Evolutionary conservation across 2,888 invertebrate genomes (phyloP).

Genomic region (Agrotis ipsilon): DNA sequence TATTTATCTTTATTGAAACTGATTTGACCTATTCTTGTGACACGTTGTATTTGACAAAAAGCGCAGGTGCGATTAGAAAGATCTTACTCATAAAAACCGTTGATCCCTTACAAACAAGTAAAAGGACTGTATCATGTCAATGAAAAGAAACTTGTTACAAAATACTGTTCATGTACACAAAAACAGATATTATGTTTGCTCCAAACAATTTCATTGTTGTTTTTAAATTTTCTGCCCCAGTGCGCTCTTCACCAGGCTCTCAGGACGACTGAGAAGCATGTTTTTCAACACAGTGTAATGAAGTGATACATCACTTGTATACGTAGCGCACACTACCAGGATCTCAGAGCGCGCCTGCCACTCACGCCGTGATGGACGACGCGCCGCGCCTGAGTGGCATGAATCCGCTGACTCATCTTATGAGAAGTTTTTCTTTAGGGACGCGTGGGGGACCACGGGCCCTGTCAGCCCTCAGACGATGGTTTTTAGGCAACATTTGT

Average conservation of each 20-base stretch:
- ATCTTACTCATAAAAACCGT: neutral
- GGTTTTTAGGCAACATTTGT: constrained; percentile 61
- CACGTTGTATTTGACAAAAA: too few species aligned
- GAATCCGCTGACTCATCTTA: constrained; percentile 75
- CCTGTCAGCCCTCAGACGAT: constrained; percentile 64
- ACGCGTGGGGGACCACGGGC: constrained; percentile 55
- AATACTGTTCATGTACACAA: constrained; percentile 4
- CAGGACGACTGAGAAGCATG: constrained; percentile 50
- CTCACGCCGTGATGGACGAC: constrained; percentile 55
- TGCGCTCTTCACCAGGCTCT: constrained; percentile 52
- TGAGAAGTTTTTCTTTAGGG: constrained; percentile 73
- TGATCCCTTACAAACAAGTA: neutral
- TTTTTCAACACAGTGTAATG: constrained; percentile 69
- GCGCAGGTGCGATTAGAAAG: too few species aligned
- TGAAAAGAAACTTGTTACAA: too few species aligned
- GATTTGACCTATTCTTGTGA: too few species aligned
- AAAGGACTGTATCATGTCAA: neutral
- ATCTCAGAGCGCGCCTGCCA: constrained; percentile 51
- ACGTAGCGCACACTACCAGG: constrained; percentile 63
- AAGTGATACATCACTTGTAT: constrained; percentile 78
- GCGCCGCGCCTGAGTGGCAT: constrained; percentile 53
- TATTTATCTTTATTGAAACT: too few species aligned
- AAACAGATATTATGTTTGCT: neutral
- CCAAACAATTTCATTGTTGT: constrained; percentile 13
- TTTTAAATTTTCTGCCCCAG: constrained; percentile 27